Evolutionary conservation across 2,888 invertebrate genomes (phyloP), one percentile per base, ranked within the genome.

Genomic region (Tiliacea aurago): DNA sequence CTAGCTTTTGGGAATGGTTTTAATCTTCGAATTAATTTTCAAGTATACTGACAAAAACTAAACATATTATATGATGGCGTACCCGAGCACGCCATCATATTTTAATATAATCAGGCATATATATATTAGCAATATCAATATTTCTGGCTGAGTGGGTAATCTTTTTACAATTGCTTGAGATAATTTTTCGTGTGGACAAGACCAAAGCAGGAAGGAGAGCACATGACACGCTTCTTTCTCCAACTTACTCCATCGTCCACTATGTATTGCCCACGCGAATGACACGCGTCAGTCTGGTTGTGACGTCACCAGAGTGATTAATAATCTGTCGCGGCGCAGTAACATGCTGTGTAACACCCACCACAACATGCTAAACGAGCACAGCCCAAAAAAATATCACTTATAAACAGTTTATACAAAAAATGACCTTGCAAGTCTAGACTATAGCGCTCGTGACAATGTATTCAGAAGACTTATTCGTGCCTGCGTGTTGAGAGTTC

Each of bases 241-340:
- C 11, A 51, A 63, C 61, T 58, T 68, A 56, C 18, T 47, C 69
- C 75, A 73, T 43, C 58, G 15, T 41, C 37, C 43, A 33, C 33
- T 28, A 71, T 66, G 62, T 69, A 55, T 79, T 63, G 47, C 51
- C 63, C 53, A n/a, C 43, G 45, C 20, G 37, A 76, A 74, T 84
- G 82, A 76, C 78, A 76, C 64, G 66, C 67, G 80, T 82, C 85
- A 80, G 62, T 81, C 83, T 83, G 85, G 56, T 53, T 61, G 66
- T 75, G 83, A 85, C 81, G 66, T 80, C 84, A 63, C 71, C 63
- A 53, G 45, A 43, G 72, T 82, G 85, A 85, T 85, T 84, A 84
- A 85, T 85, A 80, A 85, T 75, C 79, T 64, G 78, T 70, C 70
- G 62, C 59, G 59, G 59, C 59, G 56, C 49, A 74, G 79, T 64